These are phyloP conservation scores for Seriola rivoliana DNA, from an alignment of 2,113 vertebrate species.

Conservation along the genomic window DNA sequence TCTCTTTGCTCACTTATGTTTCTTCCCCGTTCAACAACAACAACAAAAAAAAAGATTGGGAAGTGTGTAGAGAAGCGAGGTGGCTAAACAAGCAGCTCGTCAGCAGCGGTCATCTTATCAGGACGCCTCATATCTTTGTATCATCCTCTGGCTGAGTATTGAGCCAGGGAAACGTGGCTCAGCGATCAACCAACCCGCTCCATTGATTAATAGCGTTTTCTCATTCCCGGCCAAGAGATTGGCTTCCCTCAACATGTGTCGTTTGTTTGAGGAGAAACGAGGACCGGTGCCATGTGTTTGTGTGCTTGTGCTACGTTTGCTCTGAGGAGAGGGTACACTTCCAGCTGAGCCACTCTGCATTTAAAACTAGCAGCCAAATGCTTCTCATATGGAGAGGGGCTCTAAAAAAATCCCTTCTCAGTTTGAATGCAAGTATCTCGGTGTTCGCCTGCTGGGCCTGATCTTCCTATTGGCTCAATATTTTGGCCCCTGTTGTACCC, in stretches of 20 bases:
- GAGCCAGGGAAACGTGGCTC: constrained; percentile 60
- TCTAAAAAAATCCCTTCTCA: constrained; percentile 36
- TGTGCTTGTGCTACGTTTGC: constrained; percentile 55
- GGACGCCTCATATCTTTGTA: constrained; percentile 50
- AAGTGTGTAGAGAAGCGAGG: constrained; percentile 42
- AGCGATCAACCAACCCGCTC: constrained; percentile 63
- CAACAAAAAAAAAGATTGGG: neutral
- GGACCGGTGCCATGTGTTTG: constrained; percentile 58
- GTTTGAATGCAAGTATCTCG: constrained; percentile 59
- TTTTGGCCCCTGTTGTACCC: constrained; percentile 65
- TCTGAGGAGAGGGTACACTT: constrained; percentile 62
- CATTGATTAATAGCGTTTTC: constrained; percentile 70
- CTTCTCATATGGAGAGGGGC: constrained; percentile 60
- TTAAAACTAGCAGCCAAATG: constrained; percentile 70
- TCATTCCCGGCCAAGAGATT: constrained; percentile 60
- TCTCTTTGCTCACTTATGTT: neutral
- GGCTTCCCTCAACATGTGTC: constrained; percentile 51
- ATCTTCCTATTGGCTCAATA: constrained; percentile 66
- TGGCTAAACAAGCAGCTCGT: constrained; percentile 48
- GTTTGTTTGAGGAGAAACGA: constrained; percentile 66
- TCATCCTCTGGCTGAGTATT: constrained; percentile 51
- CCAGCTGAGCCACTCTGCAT: constrained; percentile 75
- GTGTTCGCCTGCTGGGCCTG: constrained; percentile 59
- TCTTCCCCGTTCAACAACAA: neutral
- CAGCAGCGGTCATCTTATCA: constrained; percentile 64